Percentiles rank a stretch among this genome's conserved stretches.
Evolutionary conservation across 1,140 invertebrate species (phyloP).

Genomic region (Solen grandis): DNA sequence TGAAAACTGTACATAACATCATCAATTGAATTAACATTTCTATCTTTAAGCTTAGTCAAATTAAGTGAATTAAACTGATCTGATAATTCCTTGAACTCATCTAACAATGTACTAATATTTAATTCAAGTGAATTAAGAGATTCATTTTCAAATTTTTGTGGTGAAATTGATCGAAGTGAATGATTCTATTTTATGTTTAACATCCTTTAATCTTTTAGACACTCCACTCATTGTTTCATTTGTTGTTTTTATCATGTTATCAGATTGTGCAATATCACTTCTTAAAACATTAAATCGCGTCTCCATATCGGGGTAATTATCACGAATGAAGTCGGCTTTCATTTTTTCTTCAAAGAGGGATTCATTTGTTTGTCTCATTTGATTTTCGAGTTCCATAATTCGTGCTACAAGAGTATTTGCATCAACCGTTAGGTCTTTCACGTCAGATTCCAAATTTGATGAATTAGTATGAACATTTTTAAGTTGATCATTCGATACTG

Average conservation of each 20-base stretch:
- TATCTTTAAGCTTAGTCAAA: too few species aligned
- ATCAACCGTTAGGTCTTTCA: too few species aligned
- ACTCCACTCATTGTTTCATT: neutral
- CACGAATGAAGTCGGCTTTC: slow-evolving; percentile 32
- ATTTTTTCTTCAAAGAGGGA: slow-evolving; percentile 34
- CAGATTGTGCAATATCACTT: neutral
- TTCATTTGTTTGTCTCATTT: slow-evolving; percentile 33
- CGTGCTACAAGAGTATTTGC: too few species aligned
- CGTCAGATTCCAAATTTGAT: too few species aligned
- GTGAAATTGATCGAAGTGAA: slow-evolving; percentile 16
- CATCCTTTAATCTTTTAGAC: neutral
- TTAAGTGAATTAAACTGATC: too few species aligned
- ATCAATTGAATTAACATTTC: too few species aligned
- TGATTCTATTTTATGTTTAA: slow-evolving; percentile 14
- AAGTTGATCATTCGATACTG: neutral
- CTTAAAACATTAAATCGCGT: slow-evolving; percentile 7
- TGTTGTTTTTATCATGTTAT: slow-evolving; percentile 1
- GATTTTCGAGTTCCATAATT: neutral
- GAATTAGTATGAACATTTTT: slow-evolving; percentile 1
- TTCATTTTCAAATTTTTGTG: slow-evolving; percentile 4
- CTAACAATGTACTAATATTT: too few species aligned
- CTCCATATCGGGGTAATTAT: slow-evolving; percentile 34
- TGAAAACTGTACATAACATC: too few species aligned
- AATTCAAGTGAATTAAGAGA: too few species aligned
- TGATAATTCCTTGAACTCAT: too few species aligned